These are phyloP conservation scores for Trematomus bernacchii DNA, from an alignment of 2,797 vertebrate genomes.

Conservation along the genomic window DNA sequence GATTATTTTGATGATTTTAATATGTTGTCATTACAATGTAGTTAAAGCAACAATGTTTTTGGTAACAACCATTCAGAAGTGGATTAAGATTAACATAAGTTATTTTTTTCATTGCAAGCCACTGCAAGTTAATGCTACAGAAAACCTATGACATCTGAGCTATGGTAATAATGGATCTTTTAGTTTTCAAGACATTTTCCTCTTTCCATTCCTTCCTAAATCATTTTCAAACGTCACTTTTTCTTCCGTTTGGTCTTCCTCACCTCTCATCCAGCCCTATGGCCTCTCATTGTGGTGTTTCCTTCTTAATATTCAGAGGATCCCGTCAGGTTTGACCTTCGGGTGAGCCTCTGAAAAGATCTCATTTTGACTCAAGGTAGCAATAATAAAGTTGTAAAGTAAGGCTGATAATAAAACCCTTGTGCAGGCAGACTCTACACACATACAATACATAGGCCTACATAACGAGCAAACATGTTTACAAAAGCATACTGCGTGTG, in stretches of 20 bases:
- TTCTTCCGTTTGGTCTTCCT: conserved; percentile 32
- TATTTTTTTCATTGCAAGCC: too few species aligned
- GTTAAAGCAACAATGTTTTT: background rate
- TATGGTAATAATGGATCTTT: conserved; percentile 5
- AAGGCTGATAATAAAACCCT: conserved; percentile 35
- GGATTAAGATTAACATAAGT: too few species aligned
- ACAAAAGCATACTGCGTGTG: background rate
- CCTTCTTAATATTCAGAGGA: conserved; percentile 70
- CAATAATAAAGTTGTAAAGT: conserved; percentile 64
- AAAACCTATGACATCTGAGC: background rate
- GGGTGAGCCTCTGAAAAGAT: conserved; percentile 58
- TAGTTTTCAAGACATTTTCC: background rate
- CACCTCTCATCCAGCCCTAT: conserved; percentile 27
- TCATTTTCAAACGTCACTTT: conserved; percentile 12
- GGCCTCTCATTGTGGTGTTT: conserved; percentile 36
- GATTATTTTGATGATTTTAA: background rate
- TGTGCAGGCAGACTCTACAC: conserved; percentile 3
- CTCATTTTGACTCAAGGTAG: conserved; percentile 70
- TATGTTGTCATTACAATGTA: background rate
- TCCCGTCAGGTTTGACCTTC: conserved; percentile 56
- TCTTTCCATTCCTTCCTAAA: conserved; percentile 19
- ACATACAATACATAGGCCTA: background rate
- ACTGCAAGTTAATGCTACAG: background rate
- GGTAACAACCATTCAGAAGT: too few species aligned
- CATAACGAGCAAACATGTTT: background rate